These are phyloP conservation scores for Volucella inflata DNA, from an alignment of 2,888 invertebrate species.

Conservation along the genomic window DNA sequence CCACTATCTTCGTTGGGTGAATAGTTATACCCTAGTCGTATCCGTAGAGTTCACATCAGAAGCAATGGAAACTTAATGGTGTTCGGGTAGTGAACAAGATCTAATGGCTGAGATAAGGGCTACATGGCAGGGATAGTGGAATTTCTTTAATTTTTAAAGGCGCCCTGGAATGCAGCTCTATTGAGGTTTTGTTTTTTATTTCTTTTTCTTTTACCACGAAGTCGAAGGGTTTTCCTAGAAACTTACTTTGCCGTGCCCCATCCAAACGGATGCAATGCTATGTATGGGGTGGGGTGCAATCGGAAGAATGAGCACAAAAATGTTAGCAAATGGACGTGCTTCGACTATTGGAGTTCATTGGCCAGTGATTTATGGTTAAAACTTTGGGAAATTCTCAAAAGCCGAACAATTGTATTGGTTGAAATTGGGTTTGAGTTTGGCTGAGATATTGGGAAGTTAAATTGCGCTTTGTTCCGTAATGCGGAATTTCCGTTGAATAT, in stretches of 20 bases:
- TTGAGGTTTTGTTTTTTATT: not conserved
- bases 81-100: constrained; percentile 45
- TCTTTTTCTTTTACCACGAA: not conserved
- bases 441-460: not conserved
- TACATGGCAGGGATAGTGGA: constrained; percentile 20
- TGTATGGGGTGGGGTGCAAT: not conserved
- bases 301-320: constrained; percentile 22
- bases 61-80: constrained; percentile 44
- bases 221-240: constrained; percentile 34
- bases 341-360: constrained; percentile 59
- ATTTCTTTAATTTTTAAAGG: constrained; percentile 51
- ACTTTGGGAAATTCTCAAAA: constrained; percentile 45
- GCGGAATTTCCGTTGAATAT: constrained; percentile 18
- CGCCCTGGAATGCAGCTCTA: constrained; percentile 41
- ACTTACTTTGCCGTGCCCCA: constrained; percentile 30
- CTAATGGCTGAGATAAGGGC: constrained; percentile 41
- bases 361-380: constrained; percentile 57
- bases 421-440: not conserved
- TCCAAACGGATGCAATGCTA: not conserved
- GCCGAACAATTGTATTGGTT: constrained; percentile 1
- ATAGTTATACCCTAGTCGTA: constrained; percentile 34
- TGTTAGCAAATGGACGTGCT: constrained; percentile 34
- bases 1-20: constrained; percentile 39
- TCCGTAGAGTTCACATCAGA: constrained; percentile 40
- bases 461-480: not conserved